These are phyloP conservation scores for Xestia c-nigrum DNA, from an alignment of 2,888 invertebrate species.

Conservation along the genomic window DNA sequence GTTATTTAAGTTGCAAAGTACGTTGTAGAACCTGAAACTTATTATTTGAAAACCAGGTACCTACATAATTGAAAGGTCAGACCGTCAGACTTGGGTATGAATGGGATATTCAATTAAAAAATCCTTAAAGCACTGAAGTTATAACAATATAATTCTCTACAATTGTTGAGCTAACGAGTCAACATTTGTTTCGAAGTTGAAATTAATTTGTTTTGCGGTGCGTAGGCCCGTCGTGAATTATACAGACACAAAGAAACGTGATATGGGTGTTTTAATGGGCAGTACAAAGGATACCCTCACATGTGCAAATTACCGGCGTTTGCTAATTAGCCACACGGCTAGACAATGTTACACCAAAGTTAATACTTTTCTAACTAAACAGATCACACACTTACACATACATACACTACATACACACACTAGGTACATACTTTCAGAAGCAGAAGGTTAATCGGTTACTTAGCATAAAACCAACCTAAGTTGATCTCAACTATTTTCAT, in stretches of 20 bases:
- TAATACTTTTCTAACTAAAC: neutral
- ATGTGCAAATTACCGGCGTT: constrained; percentile 78
- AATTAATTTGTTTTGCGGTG: constrained; percentile 83
- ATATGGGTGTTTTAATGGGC: constrained; percentile 84
- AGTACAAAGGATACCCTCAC: constrained; percentile 79
- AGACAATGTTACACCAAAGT: constrained; percentile 39
- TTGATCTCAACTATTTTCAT: no score
- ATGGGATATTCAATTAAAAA: constrained; percentile 65
- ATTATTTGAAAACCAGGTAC: constrained; percentile 35
- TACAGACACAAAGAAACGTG: constrained; percentile 84
- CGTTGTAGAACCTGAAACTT: constrained; percentile 26
- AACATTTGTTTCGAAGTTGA: constrained; percentile 82
- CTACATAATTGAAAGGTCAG: constrained; percentile 46
- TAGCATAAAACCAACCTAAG: neutral
- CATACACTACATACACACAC: no score
- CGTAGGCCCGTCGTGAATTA: constrained; percentile 71
- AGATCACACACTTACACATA: no score
- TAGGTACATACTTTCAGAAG: no score
- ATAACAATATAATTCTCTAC: constrained; percentile 63
- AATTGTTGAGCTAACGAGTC: constrained; percentile 80
- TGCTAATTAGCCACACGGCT: constrained; percentile 76
- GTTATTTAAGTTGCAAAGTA: constrained; percentile 34
- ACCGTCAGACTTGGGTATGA: constrained; percentile 27
- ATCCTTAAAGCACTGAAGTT: constrained; percentile 61
- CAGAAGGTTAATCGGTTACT: no score